phyloP scores from a whole-genome alignment of 2,797 vertebrate genomes.

The Anguilla marmorata region DNA sequence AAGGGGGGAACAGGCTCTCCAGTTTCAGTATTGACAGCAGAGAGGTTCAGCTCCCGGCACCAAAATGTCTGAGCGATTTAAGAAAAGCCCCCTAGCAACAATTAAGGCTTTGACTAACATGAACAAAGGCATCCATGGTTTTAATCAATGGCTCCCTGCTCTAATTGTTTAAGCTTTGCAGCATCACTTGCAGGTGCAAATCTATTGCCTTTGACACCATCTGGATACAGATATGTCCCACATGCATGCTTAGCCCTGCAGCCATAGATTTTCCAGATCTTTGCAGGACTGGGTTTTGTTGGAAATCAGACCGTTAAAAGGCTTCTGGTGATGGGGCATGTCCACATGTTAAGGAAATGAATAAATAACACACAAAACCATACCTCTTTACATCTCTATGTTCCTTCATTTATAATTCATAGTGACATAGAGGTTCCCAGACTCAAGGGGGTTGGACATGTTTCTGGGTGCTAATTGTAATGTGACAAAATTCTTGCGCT shows the following conservation, averaged over 20 bases:
- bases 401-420: conserved; percentile 85
- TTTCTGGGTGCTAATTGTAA: conserved; percentile 69
- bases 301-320: conserved; percentile 54
- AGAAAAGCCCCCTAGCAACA: conserved; percentile 72
- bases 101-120: conserved; percentile 67
- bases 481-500: conserved; percentile 76
- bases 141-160: conserved; percentile 75
- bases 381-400: conserved; percentile 53
- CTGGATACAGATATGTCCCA: conserved; percentile 48
- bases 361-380: conserved; percentile 58
- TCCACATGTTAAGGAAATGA: conserved; percentile 68
- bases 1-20: conserved; percentile 39
- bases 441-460: conserved; percentile 60
- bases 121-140: conserved; percentile 58
- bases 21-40: conserved; percentile 70
- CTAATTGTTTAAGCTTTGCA: conserved; percentile 73
- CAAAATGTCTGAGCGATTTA: conserved; percentile 78
- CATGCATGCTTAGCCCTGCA: conserved; percentile 34
- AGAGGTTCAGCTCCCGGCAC: conserved; percentile 76
- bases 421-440: conserved; percentile 73
- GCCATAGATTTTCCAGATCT: conserved; percentile 41
- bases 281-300: conserved; percentile 48
- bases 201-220: conserved; percentile 54
- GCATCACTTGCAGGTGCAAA: conserved; percentile 61
- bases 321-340: conserved; percentile 59